These are phyloP conservation scores for Zygogramma bicolorata DNA, from an alignment of 2,888 invertebrate species.

Conservation along the genomic window DNA sequence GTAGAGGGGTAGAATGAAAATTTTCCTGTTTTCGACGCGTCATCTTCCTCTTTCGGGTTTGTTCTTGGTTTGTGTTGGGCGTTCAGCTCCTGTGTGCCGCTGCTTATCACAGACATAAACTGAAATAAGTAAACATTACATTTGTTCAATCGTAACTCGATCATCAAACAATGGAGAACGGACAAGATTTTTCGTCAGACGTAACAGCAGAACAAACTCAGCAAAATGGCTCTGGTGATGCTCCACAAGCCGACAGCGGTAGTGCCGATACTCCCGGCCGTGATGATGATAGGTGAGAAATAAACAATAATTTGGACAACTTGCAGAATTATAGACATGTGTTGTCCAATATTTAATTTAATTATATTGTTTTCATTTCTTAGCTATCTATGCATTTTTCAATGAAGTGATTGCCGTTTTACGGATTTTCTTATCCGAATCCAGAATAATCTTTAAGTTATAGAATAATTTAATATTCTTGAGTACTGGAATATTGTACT, in stretches of 20 bases:
- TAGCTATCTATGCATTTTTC: too few relatives aligned
- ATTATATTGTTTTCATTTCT: too few relatives aligned
- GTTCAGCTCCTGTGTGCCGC: neutral
- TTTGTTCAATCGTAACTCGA: too few relatives aligned
- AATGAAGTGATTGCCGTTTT: too few relatives aligned
- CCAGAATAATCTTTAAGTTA: conserved; percentile 29
- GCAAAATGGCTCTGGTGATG: conserved; percentile 73
- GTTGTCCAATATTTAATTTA: too few relatives aligned
- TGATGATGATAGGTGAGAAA: conserved; percentile 82
- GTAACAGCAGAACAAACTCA: conserved; percentile 74
- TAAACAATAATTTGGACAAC: neutral
- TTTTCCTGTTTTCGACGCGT: neutral
- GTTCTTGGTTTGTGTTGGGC: neutral
- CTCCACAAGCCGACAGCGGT: conserved; percentile 76
- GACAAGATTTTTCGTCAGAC: conserved; percentile 84
- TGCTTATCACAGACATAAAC: too few relatives aligned
- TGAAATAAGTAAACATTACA: too few relatives aligned
- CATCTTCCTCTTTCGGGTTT: conserved; percentile 3
- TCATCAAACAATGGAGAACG: conserved; percentile 77
- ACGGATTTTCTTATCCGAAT: neutral
- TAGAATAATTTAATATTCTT: conserved; percentile 39
- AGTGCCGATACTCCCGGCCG: conserved; percentile 82
- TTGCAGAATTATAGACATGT: too few relatives aligned
- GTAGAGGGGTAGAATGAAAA: neutral
- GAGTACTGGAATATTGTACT: conserved; percentile 41